A percentile compares a stretch with the other conserved stretches of the same genome.
phyloP scores from a whole-genome alignment of 53 echinoderm and acorn worm species.

The Henricia sp. region DNA sequence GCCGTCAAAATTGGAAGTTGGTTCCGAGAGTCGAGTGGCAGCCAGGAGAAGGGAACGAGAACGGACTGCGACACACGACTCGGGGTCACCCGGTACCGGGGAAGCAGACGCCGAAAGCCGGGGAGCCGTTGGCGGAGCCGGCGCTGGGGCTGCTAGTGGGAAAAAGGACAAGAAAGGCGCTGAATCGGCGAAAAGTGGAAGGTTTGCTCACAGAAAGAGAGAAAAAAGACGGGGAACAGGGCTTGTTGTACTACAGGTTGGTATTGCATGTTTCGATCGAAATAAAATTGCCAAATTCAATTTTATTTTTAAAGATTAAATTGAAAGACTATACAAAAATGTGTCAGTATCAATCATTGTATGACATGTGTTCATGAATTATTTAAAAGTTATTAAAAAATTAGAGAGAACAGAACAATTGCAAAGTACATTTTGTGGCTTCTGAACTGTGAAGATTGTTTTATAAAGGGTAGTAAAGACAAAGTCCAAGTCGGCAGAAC shows the following conservation, averaged over 20 bases:
- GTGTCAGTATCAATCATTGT: too few species aligned
- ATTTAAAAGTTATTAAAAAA: too few species aligned
- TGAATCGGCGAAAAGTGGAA: conserved; percentile 44
- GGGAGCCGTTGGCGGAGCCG: conserved; percentile 65
- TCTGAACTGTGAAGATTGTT: too few species aligned
- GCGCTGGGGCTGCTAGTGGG: conserved; percentile 32
- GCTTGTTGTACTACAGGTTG: conserved; percentile 72
- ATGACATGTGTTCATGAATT: too few species aligned
- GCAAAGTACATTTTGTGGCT: too few species aligned
- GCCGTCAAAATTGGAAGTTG: conserved; percentile 40
- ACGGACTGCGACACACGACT: conserved; percentile 6
- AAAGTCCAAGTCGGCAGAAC: too few species aligned
- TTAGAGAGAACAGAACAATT: too few species aligned
- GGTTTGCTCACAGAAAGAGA: conserved; percentile 70
- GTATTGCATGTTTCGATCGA: not conserved
- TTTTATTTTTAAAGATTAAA: too few species aligned
- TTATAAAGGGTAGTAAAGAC: too few species aligned
- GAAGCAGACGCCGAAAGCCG: conserved; percentile 33
- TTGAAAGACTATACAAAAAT: too few species aligned
- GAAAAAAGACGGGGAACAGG: conserved; percentile 79
- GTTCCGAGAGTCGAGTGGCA: conserved; percentile 48
- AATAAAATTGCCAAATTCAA: too few species aligned
- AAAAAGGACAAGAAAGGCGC: conserved; percentile 40
- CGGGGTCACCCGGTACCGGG: conserved; percentile 26
- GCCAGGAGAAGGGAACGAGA: conserved; percentile 61